These are phyloP conservation scores for Drosophila burlai DNA, from an alignment of 1,140 invertebrate species.

Conservation along the genomic window DNA sequence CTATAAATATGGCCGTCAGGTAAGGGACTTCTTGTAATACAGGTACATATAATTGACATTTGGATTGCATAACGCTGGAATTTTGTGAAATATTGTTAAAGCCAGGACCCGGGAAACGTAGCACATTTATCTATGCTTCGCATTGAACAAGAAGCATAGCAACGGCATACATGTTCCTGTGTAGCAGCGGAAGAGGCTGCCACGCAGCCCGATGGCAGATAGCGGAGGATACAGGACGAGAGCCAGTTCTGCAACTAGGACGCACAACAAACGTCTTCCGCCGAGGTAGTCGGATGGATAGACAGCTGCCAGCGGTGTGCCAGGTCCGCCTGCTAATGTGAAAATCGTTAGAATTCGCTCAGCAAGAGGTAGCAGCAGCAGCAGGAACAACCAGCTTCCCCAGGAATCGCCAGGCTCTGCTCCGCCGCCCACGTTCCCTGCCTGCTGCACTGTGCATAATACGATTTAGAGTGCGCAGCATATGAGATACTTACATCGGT, in stretches of 20 bases:
- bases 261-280: slow-evolving; percentile 63
- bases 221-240: slow-evolving; percentile 14
- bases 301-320: slow-evolving; percentile 55
- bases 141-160: slow-evolving; percentile 8
- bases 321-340: slow-evolving; percentile 60
- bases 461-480: slow-evolving; percentile 63
- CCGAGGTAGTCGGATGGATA: slow-evolving; percentile 67
- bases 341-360: slow-evolving; percentile 77
- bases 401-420: slow-evolving; percentile 49
- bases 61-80: slow-evolving; percentile 10
- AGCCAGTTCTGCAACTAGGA: slow-evolving; percentile 47
- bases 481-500: slow-evolving; percentile 40
- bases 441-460: slow-evolving; percentile 72
- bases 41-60: slow-evolving; percentile 15
- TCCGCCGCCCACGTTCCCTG: slow-evolving; percentile 38
- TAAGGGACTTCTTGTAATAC: slow-evolving; percentile 12
- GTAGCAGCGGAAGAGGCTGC: slow-evolving; percentile 61
- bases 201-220: slow-evolving; percentile 42
- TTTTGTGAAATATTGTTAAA: slow-evolving; percentile 30
- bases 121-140: slow-evolving; percentile 25
- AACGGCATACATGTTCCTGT: slow-evolving; percentile 3
- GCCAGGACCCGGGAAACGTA: not conserved
- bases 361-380: slow-evolving; percentile 12
- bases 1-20: slow-evolving; percentile 16
- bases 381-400: slow-evolving; percentile 36